Evolutionary conservation across 2,113 vertebrate genomes (phyloP), one percentile per base, ranked within the genome.

Genomic region (Triplophysa siluroides): DNA sequence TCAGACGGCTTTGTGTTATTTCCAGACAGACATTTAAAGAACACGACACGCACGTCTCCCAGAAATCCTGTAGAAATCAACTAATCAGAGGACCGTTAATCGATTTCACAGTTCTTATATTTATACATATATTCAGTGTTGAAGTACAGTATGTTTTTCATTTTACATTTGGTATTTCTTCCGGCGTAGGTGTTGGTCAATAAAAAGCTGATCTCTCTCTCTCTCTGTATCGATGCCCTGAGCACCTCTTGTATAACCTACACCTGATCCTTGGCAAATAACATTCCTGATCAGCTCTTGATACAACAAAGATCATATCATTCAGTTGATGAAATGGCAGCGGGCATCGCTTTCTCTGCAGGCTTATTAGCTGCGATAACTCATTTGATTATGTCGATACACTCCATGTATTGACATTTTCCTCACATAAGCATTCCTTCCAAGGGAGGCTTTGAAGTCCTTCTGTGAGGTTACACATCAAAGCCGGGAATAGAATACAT

Each of bases 391-490:
- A n/a, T 89, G 87, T 87, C 81, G 85, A 86, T 88, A 83, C 43
- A 78, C 84, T 81, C 81, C 84, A 61, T 65, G 77, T 85, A 88
- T 91, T 90, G 87, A 86, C 89, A 91, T 90, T 90, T 90, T 78
- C 79, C 88, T 89, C 90, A 89, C 89, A 92, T 56, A 74, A 83
- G 78, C 81, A 86, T 83, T 82, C 80, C 72, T 26, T 77, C 80
- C 79, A 71, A 65, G 77, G 83, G 52, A 81, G 68, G 77, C 90
- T 91, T 91, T 92, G 89, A 92, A 91, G 90, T 85, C 21, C 56
- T 47, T 84, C 87, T 91, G 90, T 90, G 87, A 91, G 89, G 87
- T 80, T 75, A 38, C 71, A 85, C 87, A 88, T 91, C 88, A 91
- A 91, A 83, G 90, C 85, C 69, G 56, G 41, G 33, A 21, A 58